Percentiles rank a stretch among this genome's conserved stretches.
Conservation (phyloP, 2,888 invertebrate species). For the Ametastegia equiseti region DNA sequence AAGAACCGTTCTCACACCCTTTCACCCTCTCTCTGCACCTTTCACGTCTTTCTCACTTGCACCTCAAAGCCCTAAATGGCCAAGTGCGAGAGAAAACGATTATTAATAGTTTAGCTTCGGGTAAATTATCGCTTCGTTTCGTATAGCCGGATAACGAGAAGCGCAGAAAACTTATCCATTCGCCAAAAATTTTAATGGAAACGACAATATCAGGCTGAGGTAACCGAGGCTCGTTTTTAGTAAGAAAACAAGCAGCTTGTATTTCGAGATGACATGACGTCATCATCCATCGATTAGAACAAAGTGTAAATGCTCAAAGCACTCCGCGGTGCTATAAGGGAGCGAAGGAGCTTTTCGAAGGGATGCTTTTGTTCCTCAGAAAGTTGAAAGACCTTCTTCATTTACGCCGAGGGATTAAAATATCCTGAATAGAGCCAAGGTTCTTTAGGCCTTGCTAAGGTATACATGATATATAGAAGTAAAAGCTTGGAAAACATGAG, state of each 20-base stretch:
- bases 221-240: background rate
- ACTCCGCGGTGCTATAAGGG: background rate
- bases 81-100: slow-evolving; percentile 54
- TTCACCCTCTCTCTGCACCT: background rate
- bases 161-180: slow-evolving; percentile 17
- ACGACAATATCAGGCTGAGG: slow-evolving; percentile 6
- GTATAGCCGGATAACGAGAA: background rate
- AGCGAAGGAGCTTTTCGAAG: background rate
- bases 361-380: slow-evolving; percentile 10
- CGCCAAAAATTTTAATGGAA: slow-evolving; percentile 3
- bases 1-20: background rate
- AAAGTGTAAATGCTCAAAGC: background rate
- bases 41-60: background rate
- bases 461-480: background rate
- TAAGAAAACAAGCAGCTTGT: background rate
- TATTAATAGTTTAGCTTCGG: slow-evolving; percentile 62
- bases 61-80: slow-evolving; percentile 29
- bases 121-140: slow-evolving; percentile 61
- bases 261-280: background rate
- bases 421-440: background rate
- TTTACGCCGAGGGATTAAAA: slow-evolving; percentile 1
- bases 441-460: background rate
- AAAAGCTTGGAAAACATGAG: background rate
- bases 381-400: background rate
- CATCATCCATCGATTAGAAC: background rate